Evolutionary conservation across 1,140 invertebrate genomes (phyloP).

Genomic region (Myzus persicae): DNA sequence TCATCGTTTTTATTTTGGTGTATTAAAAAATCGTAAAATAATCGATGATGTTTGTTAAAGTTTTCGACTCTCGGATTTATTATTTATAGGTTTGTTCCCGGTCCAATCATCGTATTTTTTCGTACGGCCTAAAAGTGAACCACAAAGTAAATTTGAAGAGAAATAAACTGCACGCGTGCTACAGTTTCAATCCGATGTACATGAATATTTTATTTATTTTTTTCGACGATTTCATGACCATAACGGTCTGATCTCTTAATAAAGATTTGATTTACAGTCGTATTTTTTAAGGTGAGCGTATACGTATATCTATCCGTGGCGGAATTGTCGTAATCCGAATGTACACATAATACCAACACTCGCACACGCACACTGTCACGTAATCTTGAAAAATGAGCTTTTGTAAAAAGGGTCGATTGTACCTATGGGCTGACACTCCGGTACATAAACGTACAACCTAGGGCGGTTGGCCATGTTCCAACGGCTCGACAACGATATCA

Average conservation of each 20-base stretch:
- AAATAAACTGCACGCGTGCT: background rate
- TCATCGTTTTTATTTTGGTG: background rate
- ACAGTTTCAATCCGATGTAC: background rate
- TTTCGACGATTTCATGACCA: background rate
- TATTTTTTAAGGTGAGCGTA: background rate
- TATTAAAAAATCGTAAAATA: background rate
- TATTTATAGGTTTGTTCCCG: background rate
- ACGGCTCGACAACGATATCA: background rate
- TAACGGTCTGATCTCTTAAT: constrained; percentile 26
- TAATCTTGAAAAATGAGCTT: constrained; percentile 53
- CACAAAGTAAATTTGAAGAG: background rate
- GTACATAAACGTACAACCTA: constrained; percentile 20
- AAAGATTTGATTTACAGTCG: constrained; percentile 23
- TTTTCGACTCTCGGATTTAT: background rate
- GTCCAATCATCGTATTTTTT: background rate
- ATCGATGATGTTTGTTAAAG: background rate
- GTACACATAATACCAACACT: background rate
- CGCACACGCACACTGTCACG: constrained; percentile 7
- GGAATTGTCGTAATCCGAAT: constrained; percentile 36
- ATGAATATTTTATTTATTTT: background rate
- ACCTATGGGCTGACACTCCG: background rate
- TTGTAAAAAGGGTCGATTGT: constrained; percentile 19
- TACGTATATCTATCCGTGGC: background rate
- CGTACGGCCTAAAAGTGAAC: background rate
- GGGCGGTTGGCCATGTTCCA: background rate